Evolutionary conservation across 2,797 vertebrate species (phyloP).

Genomic region (Paratrypauchen microcephalus): DNA sequence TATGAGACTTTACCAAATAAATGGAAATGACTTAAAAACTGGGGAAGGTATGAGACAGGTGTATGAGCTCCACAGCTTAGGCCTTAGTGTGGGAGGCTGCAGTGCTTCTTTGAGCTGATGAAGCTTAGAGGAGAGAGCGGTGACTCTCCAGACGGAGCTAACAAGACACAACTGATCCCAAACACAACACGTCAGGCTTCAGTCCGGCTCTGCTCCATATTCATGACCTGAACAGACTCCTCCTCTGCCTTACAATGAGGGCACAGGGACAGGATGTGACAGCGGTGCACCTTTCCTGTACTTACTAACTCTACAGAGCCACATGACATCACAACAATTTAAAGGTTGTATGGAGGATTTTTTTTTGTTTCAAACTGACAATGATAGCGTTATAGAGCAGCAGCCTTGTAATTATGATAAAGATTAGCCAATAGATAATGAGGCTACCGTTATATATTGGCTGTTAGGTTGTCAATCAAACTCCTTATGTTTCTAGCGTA

Average conservation of each 20-base stretch:
- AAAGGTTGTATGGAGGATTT: too few relatives aligned
- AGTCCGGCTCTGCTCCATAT: conserved; percentile 62
- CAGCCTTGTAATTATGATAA: too few relatives aligned
- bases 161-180: conserved; percentile 64
- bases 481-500: too few relatives aligned
- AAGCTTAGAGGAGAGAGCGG: conserved; percentile 71
- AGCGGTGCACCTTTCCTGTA: conserved; percentile 27
- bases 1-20: not conserved
- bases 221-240: conserved; percentile 59
- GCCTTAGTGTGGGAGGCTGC: not conserved
- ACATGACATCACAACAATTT: not conserved
- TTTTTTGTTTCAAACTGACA: too few relatives aligned
- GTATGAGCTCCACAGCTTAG: not conserved
- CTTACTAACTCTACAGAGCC: conserved; percentile 5
- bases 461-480: too few relatives aligned
- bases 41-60: not conserved
- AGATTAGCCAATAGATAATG: too few relatives aligned
- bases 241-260: conserved; percentile 42
- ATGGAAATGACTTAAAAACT: not conserved
- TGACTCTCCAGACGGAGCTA: conserved; percentile 72
- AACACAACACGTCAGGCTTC: conserved; percentile 59
- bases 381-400: too few relatives aligned
- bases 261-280: conserved; percentile 23
- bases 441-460: too few relatives aligned
- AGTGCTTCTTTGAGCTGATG: conserved; percentile 46